Evolutionary conservation across 2,888 invertebrate genomes (phyloP).

Genomic region (Amphipoea lucens): DNA sequence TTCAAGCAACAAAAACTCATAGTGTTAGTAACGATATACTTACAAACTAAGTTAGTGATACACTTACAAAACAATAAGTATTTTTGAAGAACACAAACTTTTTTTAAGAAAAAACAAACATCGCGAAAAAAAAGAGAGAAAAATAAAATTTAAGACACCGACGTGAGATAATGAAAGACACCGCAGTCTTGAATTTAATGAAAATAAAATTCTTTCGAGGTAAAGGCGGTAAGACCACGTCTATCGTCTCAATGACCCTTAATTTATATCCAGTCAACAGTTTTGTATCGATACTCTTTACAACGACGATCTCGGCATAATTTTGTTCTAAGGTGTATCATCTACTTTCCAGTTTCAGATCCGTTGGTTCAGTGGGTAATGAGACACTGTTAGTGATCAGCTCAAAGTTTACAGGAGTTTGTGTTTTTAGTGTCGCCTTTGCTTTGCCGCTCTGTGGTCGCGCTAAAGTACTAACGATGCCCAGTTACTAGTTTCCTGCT

Average conservation of each 20-base stretch:
- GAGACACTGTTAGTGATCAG: slow-evolving; percentile 13
- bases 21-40: no score
- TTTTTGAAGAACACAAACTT: not conserved
- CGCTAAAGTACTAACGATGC: slow-evolving; percentile 25
- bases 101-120: not conserved
- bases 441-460: slow-evolving; percentile 23
- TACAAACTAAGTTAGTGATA: no score
- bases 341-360: slow-evolving; percentile 17
- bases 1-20: no score
- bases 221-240: not conserved
- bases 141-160: no score
- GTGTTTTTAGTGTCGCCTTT: slow-evolving; percentile 13
- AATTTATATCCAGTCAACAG: not conserved
- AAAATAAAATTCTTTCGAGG: not conserved
- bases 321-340: slow-evolving; percentile 3
- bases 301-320: slow-evolving; percentile 3
- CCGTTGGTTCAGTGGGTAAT: not conserved
- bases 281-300: not conserved
- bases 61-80: no score
- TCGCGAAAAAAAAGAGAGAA: no score
- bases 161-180: no score
- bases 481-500: slow-evolving; percentile 22
- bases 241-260: not conserved
- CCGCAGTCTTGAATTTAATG: not conserved
- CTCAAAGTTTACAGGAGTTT: slow-evolving; percentile 28